Evolutionary conservation across 2,797 vertebrate genomes (phyloP), one percentile per base, ranked within the genome.

Genomic region (Lindbergichthys nudifrons): DNA sequence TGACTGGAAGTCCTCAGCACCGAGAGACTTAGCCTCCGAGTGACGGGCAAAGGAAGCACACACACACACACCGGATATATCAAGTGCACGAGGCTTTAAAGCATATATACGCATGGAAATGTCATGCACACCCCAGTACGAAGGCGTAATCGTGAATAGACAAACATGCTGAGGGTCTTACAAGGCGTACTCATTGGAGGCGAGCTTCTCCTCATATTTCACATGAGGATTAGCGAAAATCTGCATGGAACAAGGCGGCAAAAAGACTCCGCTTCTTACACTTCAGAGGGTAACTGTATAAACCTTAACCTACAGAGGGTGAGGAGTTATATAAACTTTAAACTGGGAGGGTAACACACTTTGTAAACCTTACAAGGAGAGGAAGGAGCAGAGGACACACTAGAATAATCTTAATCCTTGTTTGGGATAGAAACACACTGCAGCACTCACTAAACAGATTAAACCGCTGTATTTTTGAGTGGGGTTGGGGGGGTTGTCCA

Each of bases 171-270:
- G 23, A 85, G 83, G 86, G 75, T 88, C 87, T 91, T 88, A 90
- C 79, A 59, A 79, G 83, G 70, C 67, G 19, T 86, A 85, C 88
- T 89, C 85, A 88, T 79, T 10, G 72, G 68, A 87, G 84, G 68
- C 63, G 58, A 89, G 88, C 75, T 60, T 82, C 70, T 83, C 67
- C 80, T 80, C 76, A 77, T 77, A 87, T 81, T 88, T 85, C 82
- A 90, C 83, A 87, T 84, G 67, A 76, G 90, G 90, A 92, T 91
- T 91, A 91, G 85, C 0, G 13, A 54, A 82, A 88, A 88, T 88
- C 82, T 80, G 77, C 75, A 67, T 16, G 66, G 80, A 92, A 87
- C 82, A 82, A 80, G 83, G 68, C 60, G 14, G 59, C 60, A 62
- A 43, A 62, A 43, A 60, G 59, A 73, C 63, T 70, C 42, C 1